These are phyloP conservation scores for Urocyon cinereoargenteus DNA, from an alignment of 2,797 vertebrate species.

Conservation along the genomic window DNA sequence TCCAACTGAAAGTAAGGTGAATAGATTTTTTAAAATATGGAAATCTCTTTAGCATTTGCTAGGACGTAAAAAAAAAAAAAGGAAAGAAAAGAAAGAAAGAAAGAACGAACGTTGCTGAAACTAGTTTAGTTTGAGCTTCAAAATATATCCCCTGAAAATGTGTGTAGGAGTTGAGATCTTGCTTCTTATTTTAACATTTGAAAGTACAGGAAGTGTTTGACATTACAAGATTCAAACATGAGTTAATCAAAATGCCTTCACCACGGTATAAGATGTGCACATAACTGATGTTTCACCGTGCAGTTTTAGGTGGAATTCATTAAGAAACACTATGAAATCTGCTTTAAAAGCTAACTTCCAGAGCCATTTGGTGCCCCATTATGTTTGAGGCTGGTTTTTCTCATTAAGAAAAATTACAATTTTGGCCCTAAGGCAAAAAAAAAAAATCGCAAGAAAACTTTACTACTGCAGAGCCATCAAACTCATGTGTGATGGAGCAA, in stretches of 20 bases:
- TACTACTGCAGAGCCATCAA: background rate
- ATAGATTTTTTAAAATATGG: background rate
- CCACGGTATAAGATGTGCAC: background rate
- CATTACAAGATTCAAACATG: background rate
- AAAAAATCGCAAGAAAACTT: background rate
- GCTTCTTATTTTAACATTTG: background rate
- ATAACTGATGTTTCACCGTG: background rate
- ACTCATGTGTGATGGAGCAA: background rate
- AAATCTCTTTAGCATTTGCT: background rate
- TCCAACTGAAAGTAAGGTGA: background rate
- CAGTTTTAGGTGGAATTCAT: background rate
- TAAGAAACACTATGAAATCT: background rate
- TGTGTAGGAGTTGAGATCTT: background rate
- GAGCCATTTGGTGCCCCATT: background rate
- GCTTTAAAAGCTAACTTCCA: slow-evolving; percentile 7
- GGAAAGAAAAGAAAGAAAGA: too few relatives aligned
- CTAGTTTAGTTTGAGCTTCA: background rate
- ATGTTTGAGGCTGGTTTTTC: background rate
- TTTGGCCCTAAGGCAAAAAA: background rate
- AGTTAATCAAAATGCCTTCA: background rate
- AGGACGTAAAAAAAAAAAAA: too few relatives aligned
- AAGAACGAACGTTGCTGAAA: background rate
- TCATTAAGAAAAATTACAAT: background rate
- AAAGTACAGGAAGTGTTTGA: background rate
- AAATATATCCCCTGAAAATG: background rate